Evolutionary conservation across 2,797 vertebrate genomes (phyloP), one percentile per base, ranked within the genome.

Genomic region (Dendrocincla fuliginosa): DNA sequence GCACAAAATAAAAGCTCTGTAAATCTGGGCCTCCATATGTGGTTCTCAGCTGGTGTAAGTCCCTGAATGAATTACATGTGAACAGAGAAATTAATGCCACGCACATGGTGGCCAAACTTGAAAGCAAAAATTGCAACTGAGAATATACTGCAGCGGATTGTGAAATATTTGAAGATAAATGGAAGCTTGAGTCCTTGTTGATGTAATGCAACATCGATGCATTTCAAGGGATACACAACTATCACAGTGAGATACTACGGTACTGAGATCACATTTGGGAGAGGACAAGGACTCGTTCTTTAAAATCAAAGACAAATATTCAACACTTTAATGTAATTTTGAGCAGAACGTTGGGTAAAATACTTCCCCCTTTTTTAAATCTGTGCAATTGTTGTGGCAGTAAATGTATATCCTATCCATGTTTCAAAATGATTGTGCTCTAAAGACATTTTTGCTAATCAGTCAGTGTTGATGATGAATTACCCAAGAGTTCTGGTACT

Each of bases 11-110:
- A 98, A 97, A 96, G 94, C 95, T 80, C 94, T 95, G 93, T 96
- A 97, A 98, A 98, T 97, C 97, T 97, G 96, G 92, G 96, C 96
- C 97, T 97, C 97, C 98, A 98, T 98, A 98, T 98, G 98, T 97
- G 97, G 91, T 94, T 98, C 97, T 98, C 97, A 98, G 98, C 97
- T 98, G 97, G 96, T 98, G 94, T 96, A 97, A 97, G 96, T 97
- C 97, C 96, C 97, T 95, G 96, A 98, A 97, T 97, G 96, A 97
- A 98, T 98, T 98, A 97, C 95, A 97, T 97, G 96, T 90, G 92
- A 97, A 95, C 96, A 96, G 94, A 97, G 93, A 97, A 97, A 98
- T 97, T 97, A 98, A 98, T 97, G 96, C 96, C 97, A 87, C 93
- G 93, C 97, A 98, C 96, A 97, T 97, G 97, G 97, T 90, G 91